A percentile compares a stretch with the other conserved stretches of the same genome.
Conservation (phyloP, 2,113 vertebrate species). For the Colinus virginianus region DNA sequence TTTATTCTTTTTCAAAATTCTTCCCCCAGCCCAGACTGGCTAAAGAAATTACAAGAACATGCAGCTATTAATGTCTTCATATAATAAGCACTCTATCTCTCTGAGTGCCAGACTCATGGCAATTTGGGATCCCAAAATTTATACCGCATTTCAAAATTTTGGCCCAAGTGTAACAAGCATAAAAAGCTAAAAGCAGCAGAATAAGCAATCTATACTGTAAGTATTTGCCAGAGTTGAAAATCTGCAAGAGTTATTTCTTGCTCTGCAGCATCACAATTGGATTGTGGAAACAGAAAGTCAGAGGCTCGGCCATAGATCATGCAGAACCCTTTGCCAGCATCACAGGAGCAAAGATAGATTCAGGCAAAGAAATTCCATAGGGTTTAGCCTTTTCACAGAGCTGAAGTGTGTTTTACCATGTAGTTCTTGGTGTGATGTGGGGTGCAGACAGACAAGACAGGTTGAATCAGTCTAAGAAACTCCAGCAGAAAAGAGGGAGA, state of each 20-base stretch:
- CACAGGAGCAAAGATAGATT: neutral
- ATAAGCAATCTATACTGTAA: neutral
- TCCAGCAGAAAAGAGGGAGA: neutral
- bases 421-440: neutral
- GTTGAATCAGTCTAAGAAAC: neutral
- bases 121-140: neutral
- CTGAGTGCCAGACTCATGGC: neutral
- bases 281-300: neutral
- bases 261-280: slow-evolving; percentile 8
- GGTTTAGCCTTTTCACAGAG: neutral
- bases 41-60: neutral
- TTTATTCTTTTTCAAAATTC: neutral
- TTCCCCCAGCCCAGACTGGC: neutral
- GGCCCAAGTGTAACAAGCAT: neutral
- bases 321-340: neutral
- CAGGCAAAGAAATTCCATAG: neutral
- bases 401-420: neutral
- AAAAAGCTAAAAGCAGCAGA: neutral
- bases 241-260: neutral
- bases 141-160: neutral
- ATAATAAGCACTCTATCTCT: neutral
- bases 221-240: neutral
- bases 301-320: neutral
- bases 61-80: neutral
- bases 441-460: neutral